Evolutionary conservation across 2,113 vertebrate species (phyloP).

Genomic region (Gila orcuttii): DNA sequence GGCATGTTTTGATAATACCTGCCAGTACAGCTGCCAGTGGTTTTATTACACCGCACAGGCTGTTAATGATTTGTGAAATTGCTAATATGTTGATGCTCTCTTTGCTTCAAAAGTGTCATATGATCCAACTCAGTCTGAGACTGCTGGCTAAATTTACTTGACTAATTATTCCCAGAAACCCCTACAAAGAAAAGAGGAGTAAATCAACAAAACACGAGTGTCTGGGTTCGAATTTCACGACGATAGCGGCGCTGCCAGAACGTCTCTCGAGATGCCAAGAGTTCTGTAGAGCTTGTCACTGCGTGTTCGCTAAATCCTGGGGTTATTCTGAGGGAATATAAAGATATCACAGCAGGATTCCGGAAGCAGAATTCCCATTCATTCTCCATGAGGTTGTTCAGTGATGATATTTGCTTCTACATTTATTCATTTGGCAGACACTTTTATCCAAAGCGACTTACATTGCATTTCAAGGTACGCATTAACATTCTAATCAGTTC

Average conservation of each 20-base stretch:
- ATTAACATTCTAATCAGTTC: no score
- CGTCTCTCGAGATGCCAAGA: neutral
- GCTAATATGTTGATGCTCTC: neutral
- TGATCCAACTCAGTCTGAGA: neutral
- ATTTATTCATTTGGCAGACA: no score
- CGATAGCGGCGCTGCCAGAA: neutral
- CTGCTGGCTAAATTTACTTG: neutral
- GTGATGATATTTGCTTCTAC: neutral
- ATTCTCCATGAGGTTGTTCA: neutral
- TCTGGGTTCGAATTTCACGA: slow-evolving; percentile 6
- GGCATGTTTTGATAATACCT: neutral
- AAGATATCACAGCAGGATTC: neutral
- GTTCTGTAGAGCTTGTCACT: neutral
- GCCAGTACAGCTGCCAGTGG: neutral
- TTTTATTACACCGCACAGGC: neutral
- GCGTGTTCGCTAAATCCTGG: neutral
- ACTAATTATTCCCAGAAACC: slow-evolving; percentile 22
- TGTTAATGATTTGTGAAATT: neutral
- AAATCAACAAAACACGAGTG: neutral
- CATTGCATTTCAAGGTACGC: no score
- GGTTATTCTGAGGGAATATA: neutral
- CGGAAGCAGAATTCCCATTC: neutral
- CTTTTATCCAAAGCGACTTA: no score
- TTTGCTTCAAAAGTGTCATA: neutral
- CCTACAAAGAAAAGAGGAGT: slow-evolving; percentile 20